Conservation (phyloP, 2,888 invertebrate species). For the Lasioglossum lativentre region DNA sequence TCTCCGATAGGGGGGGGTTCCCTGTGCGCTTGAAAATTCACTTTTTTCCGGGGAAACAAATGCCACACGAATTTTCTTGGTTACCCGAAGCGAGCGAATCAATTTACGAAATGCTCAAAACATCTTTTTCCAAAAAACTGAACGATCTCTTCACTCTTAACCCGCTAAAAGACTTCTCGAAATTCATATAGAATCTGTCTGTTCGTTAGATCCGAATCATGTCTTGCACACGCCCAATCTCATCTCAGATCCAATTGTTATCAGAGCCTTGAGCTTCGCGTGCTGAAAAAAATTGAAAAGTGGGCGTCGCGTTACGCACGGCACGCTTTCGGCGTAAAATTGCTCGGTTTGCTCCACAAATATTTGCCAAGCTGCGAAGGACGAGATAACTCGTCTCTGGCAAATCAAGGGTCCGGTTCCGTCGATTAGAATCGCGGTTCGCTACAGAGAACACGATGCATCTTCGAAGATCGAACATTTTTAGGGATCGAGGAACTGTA, state of each 20-base stretch:
- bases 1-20: neutral
- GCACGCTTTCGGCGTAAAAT: conserved; percentile 2
- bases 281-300: neutral
- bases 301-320: neutral
- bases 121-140: neutral
- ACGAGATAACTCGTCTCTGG: neutral
- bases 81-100: neutral
- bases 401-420: conserved; percentile 5
- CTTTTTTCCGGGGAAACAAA: neutral
- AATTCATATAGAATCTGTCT: neutral
- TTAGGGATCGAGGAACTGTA: neutral
- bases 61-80: too few species aligned
- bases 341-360: conserved; percentile 21
- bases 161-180: neutral
- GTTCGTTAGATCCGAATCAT: neutral
- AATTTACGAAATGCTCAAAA: neutral
- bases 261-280: neutral
- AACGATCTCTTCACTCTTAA: neutral
- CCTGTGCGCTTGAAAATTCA: neutral
- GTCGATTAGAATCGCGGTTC: neutral
- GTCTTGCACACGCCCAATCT: neutral
- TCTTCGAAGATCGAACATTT: neutral
- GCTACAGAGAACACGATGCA: neutral
- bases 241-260: neutral
- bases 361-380: neutral